Evolutionary conservation across 1,140 invertebrate genomes (phyloP).

Genomic region (Philopotamus ludificatus): DNA sequence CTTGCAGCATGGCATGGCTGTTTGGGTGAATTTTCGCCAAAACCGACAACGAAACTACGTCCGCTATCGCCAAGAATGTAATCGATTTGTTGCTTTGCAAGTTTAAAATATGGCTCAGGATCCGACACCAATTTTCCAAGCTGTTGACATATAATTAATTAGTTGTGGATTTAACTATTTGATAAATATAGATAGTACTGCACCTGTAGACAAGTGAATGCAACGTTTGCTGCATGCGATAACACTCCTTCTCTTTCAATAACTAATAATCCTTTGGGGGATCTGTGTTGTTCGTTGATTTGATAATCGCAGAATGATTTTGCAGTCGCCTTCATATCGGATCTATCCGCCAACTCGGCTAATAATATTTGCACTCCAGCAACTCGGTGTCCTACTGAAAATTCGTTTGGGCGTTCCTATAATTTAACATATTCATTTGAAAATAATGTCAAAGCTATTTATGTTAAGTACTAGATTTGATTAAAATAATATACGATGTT

Average conservation of each 20-base stretch:
- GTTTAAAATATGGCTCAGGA: slow-evolving; percentile 52
- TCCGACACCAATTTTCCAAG: slow-evolving; percentile 52
- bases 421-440: background rate
- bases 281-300: slow-evolving; percentile 51
- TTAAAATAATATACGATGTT: no score
- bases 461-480: no score
- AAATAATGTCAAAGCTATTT: no score
- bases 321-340: slow-evolving; percentile 53
- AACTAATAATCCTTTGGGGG: slow-evolving; percentile 60
- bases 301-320: slow-evolving; percentile 57
- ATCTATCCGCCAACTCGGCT: slow-evolving; percentile 51
- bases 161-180: background rate
- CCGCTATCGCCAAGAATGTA: slow-evolving; percentile 64
- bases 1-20: slow-evolving; percentile 58
- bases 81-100: slow-evolving; percentile 63
- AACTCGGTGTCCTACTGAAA: slow-evolving; percentile 29
- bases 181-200: background rate
- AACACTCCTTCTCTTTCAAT: slow-evolving; percentile 61
- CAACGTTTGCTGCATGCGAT: slow-evolving; percentile 60
- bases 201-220: slow-evolving; percentile 58
- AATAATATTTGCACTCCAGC: slow-evolving; percentile 50
- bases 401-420: slow-evolving; percentile 50
- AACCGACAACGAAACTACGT: slow-evolving; percentile 65
- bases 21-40: slow-evolving; percentile 59
- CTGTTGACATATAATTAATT: slow-evolving; percentile 34